Evolutionary conservation across 2,113 vertebrate species (phyloP).

Genomic region (Blennius ocellaris): DNA sequence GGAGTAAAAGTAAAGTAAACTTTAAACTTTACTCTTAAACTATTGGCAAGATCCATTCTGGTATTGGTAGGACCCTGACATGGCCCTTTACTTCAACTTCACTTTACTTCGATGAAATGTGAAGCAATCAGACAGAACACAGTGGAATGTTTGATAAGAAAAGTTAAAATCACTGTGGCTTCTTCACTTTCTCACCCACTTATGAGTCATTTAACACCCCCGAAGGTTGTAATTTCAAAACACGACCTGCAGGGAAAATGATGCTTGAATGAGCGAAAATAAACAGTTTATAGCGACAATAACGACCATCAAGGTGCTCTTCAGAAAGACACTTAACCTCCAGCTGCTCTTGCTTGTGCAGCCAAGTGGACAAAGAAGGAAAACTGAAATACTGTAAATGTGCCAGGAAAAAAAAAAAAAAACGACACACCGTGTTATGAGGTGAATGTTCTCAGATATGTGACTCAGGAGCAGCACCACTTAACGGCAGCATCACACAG

Average conservation of each 20-base stretch:
- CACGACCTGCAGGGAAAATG: constrained; percentile 2
- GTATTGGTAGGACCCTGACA: too few species aligned
- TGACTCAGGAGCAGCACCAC: too few species aligned
- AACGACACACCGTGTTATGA: neutral
- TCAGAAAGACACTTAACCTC: constrained; percentile 49
- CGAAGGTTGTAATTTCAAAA: neutral
- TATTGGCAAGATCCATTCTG: too few species aligned
- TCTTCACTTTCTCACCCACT: neutral
- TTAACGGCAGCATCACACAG: neutral
- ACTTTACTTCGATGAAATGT: too few species aligned
- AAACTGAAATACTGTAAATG: constrained; percentile 34
- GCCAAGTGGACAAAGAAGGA: constrained; percentile 30
- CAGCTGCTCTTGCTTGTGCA: constrained; percentile 46
- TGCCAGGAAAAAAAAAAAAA: constrained; percentile 14
- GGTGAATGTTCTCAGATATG: constrained; percentile 3
- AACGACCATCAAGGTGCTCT: constrained; percentile 52
- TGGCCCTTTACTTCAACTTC: too few species aligned
- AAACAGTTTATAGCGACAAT: constrained; percentile 34
- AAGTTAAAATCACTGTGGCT: constrained; percentile 2
- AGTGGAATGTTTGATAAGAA: neutral
- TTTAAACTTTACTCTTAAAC: too few species aligned
- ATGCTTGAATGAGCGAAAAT: neutral
- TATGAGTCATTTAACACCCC: neutral
- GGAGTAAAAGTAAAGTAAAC: too few species aligned
- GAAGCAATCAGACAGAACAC: too few species aligned